Conservation (phyloP, 2,797 vertebrate species). For the Tragopan temminckii region DNA sequence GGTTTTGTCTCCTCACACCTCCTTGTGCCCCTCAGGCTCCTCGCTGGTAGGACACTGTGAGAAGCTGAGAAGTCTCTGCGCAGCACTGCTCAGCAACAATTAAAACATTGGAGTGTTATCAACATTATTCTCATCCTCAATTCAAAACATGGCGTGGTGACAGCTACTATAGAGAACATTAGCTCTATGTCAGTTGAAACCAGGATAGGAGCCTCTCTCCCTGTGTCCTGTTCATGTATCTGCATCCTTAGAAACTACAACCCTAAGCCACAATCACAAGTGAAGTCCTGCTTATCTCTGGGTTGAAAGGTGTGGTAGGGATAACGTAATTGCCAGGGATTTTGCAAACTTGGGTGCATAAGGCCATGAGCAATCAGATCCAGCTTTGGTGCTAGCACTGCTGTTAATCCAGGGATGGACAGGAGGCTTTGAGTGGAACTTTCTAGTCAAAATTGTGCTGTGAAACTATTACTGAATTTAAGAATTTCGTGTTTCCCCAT, state of each 20-base stretch:
- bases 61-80: background rate
- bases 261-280: background rate
- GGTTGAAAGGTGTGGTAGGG: rapidly evolving
- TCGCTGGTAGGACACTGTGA: background rate
- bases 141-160: background rate
- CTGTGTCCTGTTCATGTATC: rapidly evolving
- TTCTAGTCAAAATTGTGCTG: background rate
- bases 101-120: background rate
- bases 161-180: background rate
- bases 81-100: background rate
- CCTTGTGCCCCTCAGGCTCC: background rate
- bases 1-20: background rate
- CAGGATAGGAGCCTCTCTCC: background rate
- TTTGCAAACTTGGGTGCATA: background rate
- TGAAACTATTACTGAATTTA: background rate
- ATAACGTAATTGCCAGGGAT: background rate
- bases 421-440: constrained; percentile 22
- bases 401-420: background rate
- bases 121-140: background rate
- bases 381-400: background rate
- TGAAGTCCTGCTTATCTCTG: background rate
- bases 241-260: background rate
- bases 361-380: background rate
- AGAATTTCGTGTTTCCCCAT: background rate
- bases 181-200: background rate